Evolutionary conservation across 2,888 invertebrate genomes (phyloP), one percentile per base, ranked within the genome.

Genomic region (Xestobium rufovillosum): DNA sequence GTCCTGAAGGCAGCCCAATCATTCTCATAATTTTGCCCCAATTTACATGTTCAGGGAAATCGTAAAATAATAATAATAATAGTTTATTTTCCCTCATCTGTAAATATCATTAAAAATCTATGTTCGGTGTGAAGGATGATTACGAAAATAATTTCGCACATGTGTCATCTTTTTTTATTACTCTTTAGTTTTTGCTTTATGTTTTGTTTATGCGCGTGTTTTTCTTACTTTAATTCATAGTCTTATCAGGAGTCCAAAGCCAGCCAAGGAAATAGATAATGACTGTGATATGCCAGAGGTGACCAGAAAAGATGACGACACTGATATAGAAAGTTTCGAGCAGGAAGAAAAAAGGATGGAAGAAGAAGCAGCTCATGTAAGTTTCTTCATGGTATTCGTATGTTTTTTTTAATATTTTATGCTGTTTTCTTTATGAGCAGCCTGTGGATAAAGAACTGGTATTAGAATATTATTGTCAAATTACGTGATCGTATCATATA

Each of bases 321-420:
- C 62, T 9, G 63, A 71, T 48, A 55, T 70, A 13, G 66, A 71
- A 45, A 68, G 67, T 45, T 74, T 74, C 50, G 73, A 74, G 50
- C 61, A 67, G 30, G 71, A 72, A 33, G 73, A 73, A 49, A 62
- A 63, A 42, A 49, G 65, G 38, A 68, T 71, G 57, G 68, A 68
- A 30, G 68, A 70, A 48, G 70, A 72, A 58, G 66, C 67, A 6
- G 66, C 67, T 34, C 57, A 63, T 54, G 65, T 65, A 56, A 53
- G 45, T 43, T 4, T n/a, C 13, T 13, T 19, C 14, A 23, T 12
- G n/a, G n/a, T n/a, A n/a, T n/a, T n/a, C n/a, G n/a, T n/a, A n/a
- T n/a, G 10, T 26, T n/a, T n/a, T n/a, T n/a, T n/a, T 26, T 12
- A 38, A 30, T 2, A 6, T 14, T 14, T n/a, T n/a, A n/a, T n/a